phyloP scores from a whole-genome alignment of 2,113 vertebrate species.

The Nettapus auritus region DNA sequence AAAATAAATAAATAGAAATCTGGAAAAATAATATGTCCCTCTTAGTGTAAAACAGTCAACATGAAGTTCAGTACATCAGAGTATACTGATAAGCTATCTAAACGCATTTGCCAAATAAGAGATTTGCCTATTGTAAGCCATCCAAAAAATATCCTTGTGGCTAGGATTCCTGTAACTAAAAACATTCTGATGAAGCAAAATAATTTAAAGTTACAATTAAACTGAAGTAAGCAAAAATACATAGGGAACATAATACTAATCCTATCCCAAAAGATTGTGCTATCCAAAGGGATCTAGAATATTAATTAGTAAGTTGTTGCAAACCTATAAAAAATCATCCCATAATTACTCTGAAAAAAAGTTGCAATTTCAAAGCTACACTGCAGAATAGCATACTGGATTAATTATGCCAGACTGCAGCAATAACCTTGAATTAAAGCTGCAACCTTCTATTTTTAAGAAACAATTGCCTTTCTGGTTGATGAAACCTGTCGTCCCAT shows the following conservation, averaged over 20 bases:
- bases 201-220: conserved; percentile 32
- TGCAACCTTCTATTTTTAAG: conserved; percentile 88
- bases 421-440: conserved; percentile 89
- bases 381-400: conserved; percentile 77
- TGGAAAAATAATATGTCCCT: neutral
- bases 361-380: conserved; percentile 75
- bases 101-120: conserved; percentile 27
- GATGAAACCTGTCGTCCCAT: conserved; percentile 88
- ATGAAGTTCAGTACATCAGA: neutral
- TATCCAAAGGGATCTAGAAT: conserved; percentile 57
- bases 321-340: conserved; percentile 74
- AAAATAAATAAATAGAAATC: neutral
- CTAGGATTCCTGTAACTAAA: conserved; percentile 13
- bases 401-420: conserved; percentile 86
- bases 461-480: conserved; percentile 93
- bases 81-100: conserved; percentile 8
- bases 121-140: conserved; percentile 14
- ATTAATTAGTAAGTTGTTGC: conserved; percentile 68
- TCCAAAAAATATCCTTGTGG: conserved; percentile 41
- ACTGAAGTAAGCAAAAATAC: conserved; percentile 48
- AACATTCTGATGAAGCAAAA: conserved; percentile 46
- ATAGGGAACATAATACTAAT: conserved; percentile 49
- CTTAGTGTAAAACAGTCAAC: neutral
- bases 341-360: conserved; percentile 78
- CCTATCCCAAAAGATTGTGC: conserved; percentile 38